Base-by-base conservation (phyloP, 64 coral and sea anemone species). In the Acropora yongei region DNA sequence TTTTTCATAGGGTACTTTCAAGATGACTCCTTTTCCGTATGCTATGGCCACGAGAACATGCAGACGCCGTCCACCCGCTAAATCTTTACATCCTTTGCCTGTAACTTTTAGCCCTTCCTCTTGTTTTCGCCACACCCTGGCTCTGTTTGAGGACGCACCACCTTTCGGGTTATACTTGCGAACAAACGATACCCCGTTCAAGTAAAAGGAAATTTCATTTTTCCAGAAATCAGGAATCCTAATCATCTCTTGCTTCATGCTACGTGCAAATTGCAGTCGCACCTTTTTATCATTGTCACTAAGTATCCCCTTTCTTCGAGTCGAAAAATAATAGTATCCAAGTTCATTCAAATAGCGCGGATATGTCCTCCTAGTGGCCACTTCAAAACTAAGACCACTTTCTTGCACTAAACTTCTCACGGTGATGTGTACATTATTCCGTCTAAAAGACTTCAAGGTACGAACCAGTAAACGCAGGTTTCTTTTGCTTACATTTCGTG, bases 141-240 rank as follows among this genome's bases (percentile, higher is more conserved):
- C 60, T 49, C 68, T 79, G 55, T 57, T 57, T 6, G 73, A 40
- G 0, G 41, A 4, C 45, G 76, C 76, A 2, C 77, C 89, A 11
- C 2, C 16, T 11, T 50, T 7, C 3, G 89, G 78, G 11, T 91
- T 91, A n/a, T 50, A 51, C 89, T 91, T 91, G 66, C 82, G 78
- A n/a, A 91, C 69, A 82, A 91, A 91, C 1, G 78, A 91, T 55
- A 91, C 89, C 7, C 89, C 78, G 44, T 91, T 68, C 47, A 91
- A 45, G 51, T 82, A 91, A 74, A 76, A 91, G 3, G 78, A 47
- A 20, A 93, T 65, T 61, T 93, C 80, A 40, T 93, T 53, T 10
- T 17, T 93, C 73, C 74, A 87, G 65, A 78, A 87, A 20, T 69
- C 43, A 30, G 90, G 90, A 20, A 44, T 75, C 4, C 78, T 49